Evolutionary conservation across 2,113 vertebrate genomes (phyloP).

Genomic region (Leucopsar rothschildi): DNA sequence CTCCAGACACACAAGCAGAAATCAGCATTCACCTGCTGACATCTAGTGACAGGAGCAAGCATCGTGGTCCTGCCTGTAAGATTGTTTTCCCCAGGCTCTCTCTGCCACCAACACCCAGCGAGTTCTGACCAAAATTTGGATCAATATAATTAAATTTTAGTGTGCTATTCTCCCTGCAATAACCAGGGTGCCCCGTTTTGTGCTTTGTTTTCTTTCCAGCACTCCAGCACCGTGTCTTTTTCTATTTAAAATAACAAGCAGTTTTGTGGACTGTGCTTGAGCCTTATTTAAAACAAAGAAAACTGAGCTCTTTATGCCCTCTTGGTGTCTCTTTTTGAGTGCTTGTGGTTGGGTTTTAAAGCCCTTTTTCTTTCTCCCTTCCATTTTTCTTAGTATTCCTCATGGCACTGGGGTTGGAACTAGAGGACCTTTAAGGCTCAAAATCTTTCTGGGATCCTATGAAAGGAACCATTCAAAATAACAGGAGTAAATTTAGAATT

Average conservation of each 20-base stretch:
- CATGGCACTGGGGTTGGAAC: background rate
- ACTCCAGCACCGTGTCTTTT: background rate
- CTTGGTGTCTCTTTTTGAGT: background rate
- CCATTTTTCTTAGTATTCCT: background rate
- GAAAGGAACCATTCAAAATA: background rate
- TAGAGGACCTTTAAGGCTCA: rapidly evolving
- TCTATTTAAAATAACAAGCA: background rate
- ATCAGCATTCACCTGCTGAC: conserved; percentile 60
- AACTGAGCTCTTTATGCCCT: background rate
- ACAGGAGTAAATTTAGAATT: background rate
- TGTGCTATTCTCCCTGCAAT: background rate
- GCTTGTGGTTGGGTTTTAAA: background rate
- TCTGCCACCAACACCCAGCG: background rate
- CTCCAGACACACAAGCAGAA: rapidly evolving
- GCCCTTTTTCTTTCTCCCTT: rapidly evolving
- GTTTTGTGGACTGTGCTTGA: background rate
- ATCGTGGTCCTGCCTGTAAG: background rate
- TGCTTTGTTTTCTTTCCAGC: background rate
- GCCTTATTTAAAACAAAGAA: background rate
- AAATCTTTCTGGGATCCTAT: background rate
- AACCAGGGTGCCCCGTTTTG: background rate
- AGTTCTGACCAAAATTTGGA: background rate
- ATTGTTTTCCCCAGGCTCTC: background rate
- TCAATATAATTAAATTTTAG: background rate
- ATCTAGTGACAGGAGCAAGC: conserved; percentile 52